Evolutionary conservation across 2,888 invertebrate genomes (phyloP), one percentile per base, ranked within the genome.

Genomic region (Habroteleia sp.): DNA sequence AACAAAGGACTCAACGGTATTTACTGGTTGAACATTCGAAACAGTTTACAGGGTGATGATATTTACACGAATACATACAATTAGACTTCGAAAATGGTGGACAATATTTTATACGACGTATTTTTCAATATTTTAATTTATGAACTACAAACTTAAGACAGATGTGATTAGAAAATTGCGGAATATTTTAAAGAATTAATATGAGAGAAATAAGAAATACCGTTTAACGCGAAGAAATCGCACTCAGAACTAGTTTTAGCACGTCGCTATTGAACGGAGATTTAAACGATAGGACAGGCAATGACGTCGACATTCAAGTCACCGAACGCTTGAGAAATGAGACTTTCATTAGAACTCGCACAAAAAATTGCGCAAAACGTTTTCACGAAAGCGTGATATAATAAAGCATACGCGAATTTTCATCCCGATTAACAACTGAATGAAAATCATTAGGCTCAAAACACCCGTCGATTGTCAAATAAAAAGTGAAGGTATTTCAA

Each of bases 221-320:
- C 20, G 27, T 11, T 20, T 31, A 14, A 44, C 6, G 4, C 2
- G 37, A 25, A 27, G 39, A 63, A 73, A 48, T 44, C 35, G 54
- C 50, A 63, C 10, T 16, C 33, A 23, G 65, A 66, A 73, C 73
- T 60, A 50, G 73, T 73, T 73, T 50, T 44, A 50, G 29, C 44
- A 20, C 50, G 11, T 56, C 8, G 31, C 62, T 48, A 17, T 63
- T 44, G 39, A 50, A 14, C 58, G 46, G 73, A 66, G 73, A 73
- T 73, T 73, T 73, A 60, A 73, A 73, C 66, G 73, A 73, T 66
- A 73, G 16, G 60, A 66, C 73, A 66, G 52, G 65, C 65, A 66
- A 41, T 66, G 73, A 73, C 65, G 66, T 46, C 44, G 52, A 11
- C 65, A 37, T 60, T 62, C 60, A 29, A 60, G 66, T 63, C 52